These are phyloP conservation scores for Hemibagrus wyckioides DNA, from an alignment of 2,113 vertebrate species.

Conservation along the genomic window DNA sequence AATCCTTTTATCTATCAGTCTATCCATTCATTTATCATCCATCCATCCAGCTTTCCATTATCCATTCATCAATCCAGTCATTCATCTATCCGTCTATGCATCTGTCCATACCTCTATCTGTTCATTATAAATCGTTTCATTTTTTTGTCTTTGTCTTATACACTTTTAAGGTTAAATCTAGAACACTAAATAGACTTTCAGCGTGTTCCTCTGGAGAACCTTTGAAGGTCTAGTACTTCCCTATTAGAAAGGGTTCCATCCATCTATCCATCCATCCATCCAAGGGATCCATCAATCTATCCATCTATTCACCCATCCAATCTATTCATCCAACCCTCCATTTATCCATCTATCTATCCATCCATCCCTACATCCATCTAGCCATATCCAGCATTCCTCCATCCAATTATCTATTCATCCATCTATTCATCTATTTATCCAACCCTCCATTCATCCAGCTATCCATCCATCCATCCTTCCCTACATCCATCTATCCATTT, in stretches of 20 bases:
- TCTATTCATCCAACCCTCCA: too few relatives aligned
- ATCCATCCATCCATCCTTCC: not conserved
- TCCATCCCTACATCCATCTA: not conserved
- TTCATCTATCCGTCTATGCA: not conserved
- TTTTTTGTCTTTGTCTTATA: not conserved
- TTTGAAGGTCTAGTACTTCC: too few relatives aligned
- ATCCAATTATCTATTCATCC: not conserved
- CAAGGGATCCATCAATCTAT: too few relatives aligned
- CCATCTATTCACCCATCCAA: too few relatives aligned
- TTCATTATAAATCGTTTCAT: not conserved
- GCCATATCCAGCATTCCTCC: not conserved
- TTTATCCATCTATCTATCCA: too few relatives aligned
- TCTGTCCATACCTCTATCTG: not conserved
- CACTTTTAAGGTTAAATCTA: not conserved
- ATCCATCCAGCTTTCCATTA: not conserved
- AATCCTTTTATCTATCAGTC: not conserved
- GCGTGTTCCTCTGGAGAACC: not conserved
- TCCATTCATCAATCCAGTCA: not conserved
- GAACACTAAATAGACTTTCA: not conserved
- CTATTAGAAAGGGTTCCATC: too few relatives aligned
- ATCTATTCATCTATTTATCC: not conserved
- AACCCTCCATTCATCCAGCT: not conserved
- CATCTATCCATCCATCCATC: too few relatives aligned
- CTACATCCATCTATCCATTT: not conserved
- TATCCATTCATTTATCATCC: not conserved